Evolutionary conservation across 2,888 invertebrate genomes (phyloP).

Genomic region (Nephrotoma flavescens): DNA sequence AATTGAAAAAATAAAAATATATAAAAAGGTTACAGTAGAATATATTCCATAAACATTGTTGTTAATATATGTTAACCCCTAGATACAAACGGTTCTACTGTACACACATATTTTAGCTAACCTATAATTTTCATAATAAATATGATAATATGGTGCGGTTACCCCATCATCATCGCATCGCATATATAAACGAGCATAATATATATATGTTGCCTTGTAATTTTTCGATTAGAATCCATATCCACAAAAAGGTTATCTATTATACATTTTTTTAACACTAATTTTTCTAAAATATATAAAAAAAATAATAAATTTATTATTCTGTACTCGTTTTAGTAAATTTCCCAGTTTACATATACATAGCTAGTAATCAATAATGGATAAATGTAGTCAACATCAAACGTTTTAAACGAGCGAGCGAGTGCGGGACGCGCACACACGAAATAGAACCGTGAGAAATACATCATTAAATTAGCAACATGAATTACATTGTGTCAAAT

Average conservation of each 20-base stretch:
- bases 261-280: background rate
- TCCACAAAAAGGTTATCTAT: background rate
- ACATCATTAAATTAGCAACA: background rate
- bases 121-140: constrained; percentile 2
- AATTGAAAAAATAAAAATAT: background rate
- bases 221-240: background rate
- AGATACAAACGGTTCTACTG: background rate
- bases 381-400: background rate
- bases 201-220: background rate
- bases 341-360: background rate
- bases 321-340: background rate
- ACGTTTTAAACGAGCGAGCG: background rate
- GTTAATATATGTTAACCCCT: background rate
- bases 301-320: background rate
- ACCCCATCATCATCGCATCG: background rate
- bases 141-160: background rate
- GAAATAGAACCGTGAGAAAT: background rate
- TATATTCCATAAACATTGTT: background rate
- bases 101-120: background rate
- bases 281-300: background rate
- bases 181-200: background rate
- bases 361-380: background rate
- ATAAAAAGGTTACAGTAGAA: background rate
- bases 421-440: background rate
- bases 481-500: background rate